Conservation (phyloP, 2,113 vertebrate genomes). For the Phrynocephalus versicolor region DNA sequence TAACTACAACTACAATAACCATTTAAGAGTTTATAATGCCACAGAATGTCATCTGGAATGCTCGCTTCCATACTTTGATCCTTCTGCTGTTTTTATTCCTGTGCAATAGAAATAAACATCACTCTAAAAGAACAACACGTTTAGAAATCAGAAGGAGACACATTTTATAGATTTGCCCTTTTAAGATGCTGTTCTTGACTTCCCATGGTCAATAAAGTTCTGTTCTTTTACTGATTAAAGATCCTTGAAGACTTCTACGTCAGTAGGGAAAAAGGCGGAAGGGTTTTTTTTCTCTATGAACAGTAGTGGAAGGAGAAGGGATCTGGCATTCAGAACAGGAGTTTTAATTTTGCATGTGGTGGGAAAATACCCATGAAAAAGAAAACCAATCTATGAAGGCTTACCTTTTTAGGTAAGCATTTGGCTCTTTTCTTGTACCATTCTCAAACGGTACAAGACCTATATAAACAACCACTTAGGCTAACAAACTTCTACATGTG, state of each 20-base stretch:
- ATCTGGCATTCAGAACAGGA: background rate
- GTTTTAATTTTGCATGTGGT: background rate
- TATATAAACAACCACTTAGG: background rate
- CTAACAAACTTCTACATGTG: too few relatives aligned
- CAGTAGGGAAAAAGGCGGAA: background rate
- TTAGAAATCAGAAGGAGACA: background rate
- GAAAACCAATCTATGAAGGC: background rate
- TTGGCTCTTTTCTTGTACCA: background rate
- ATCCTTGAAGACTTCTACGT: background rate
- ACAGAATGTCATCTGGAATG: background rate
- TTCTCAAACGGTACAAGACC: background rate
- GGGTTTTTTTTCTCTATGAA: background rate
- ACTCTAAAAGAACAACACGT: background rate
- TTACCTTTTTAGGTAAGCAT: background rate
- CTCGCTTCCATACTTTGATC: background rate
- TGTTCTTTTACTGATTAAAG: background rate
- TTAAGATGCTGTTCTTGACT: background rate
- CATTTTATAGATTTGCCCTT: constrained; percentile 1
- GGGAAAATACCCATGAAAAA: background rate
- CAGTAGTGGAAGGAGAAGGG: background rate
- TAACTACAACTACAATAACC: background rate
- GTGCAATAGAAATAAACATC: background rate
- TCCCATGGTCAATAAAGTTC: background rate
- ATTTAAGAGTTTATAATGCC: constrained; percentile 18
- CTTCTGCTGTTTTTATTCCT: background rate